Evolutionary conservation across 2,113 vertebrate species (phyloP).

Genomic region (Lycaon pictus): DNA sequence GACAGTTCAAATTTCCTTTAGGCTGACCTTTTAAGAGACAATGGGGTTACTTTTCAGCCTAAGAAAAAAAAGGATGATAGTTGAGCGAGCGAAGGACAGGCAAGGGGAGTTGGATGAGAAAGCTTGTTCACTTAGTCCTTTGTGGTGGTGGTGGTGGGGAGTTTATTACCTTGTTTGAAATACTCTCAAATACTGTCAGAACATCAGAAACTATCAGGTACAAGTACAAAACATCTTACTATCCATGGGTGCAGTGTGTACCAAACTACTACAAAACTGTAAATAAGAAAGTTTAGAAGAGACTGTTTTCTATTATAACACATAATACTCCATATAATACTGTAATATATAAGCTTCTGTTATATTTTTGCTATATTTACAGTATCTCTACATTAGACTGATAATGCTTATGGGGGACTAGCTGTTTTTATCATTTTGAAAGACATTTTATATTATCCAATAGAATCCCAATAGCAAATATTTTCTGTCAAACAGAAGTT

Average conservation of each 20-base stretch:
- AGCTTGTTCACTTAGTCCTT: neutral
- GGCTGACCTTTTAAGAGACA: constrained; percentile 67
- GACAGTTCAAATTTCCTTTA: constrained; percentile 47
- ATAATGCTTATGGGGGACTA: neutral
- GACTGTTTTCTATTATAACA: constrained; percentile 35
- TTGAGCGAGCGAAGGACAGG: neutral
- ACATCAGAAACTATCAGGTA: neutral
- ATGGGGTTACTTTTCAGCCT: constrained; percentile 51
- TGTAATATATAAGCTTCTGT: neutral
- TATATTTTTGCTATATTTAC: neutral
- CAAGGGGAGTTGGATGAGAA: neutral
- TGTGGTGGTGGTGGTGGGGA: neutral
- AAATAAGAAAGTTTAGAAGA: constrained; percentile 40
- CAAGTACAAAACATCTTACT: neutral
- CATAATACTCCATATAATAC: neutral
- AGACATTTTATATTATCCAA: neutral
- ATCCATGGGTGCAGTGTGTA: neutral
- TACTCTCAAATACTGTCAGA: constrained; percentile 22
- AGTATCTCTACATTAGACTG: neutral
- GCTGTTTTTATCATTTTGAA: constrained; percentile 11
- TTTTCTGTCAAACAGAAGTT: constrained; percentile 22
- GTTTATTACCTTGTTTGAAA: constrained; percentile 39
- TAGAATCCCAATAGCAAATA: constrained; percentile 29
- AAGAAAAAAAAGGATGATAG: constrained; percentile 16
- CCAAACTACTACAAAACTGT: neutral